Base-by-base conservation (phyloP, 2,113 vertebrate species). In the Malurus alboscapulatus region DNA sequence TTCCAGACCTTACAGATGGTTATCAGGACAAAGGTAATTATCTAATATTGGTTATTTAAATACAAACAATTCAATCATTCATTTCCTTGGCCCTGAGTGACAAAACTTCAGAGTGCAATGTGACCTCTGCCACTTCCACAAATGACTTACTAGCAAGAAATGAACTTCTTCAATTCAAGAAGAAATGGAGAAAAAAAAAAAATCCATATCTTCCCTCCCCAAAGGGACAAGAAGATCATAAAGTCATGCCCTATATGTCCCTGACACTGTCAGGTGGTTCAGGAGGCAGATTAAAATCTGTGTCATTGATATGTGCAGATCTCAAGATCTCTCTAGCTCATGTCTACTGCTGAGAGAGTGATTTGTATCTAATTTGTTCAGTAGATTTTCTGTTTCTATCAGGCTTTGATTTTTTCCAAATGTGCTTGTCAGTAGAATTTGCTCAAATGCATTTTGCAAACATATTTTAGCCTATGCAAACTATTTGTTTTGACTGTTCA, bases 401-500 rank as follows among this genome's bases (percentile, higher is more conserved):
- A 91, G 78, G 74, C 55, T 89, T 53, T 91, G 84, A 75, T 92
- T 95, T 86, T 86, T 95, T 92, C 82, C 40, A 88, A 69, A 86
- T 78, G 71, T 13, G 77, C 51, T 95, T 94, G 72, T 91, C 91
- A 90, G 63, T 67, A 86, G 90, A 86, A 94, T 88, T 93, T 95
- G 48, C 50, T 95, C 75, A 90, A 95, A 83, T 63, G 68, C 36
- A 72, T 65, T 81, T 86, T 63, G 75, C 62, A 93, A 92, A 88
- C 27, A 27, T 30, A 80, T 91, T 94, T 95, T 57, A 91, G 44
- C 38, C 76, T 75, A 92, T 75, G 79, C 75, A 94, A 92, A 94
- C 75, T 75, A 83, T 89, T 92, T 96, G 82, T 94, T 96, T 96
- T 94, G 74, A 94, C 91, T 85, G 63, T 83, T 95, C 84, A 53